Evolutionary conservation across 2,113 vertebrate genomes (phyloP).

Genomic region (Nothoprocta perdicaria): DNA sequence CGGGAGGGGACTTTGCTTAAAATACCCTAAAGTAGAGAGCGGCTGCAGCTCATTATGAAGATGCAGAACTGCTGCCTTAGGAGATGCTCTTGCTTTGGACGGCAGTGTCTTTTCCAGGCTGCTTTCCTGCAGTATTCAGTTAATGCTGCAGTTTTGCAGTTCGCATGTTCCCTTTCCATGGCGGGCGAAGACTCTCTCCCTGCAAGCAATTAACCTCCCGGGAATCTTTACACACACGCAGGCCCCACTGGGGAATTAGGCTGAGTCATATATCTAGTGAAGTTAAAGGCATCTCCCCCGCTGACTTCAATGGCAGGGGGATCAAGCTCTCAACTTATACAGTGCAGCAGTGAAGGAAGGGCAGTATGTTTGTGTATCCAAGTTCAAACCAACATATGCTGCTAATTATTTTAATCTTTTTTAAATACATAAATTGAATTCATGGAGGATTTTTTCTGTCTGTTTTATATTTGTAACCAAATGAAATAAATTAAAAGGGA

Average conservation of each 20-base stretch:
- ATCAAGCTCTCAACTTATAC: background rate
- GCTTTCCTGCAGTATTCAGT: background rate
- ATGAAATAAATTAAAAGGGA: background rate
- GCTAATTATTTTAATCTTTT: background rate
- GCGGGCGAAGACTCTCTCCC: background rate
- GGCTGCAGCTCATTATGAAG: background rate
- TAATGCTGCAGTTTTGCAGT: background rate
- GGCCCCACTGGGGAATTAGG: background rate
- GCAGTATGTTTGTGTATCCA: background rate
- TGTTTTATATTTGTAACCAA: background rate
- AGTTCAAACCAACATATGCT: background rate
- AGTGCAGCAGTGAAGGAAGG: background rate
- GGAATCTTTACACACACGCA: conserved; percentile 24
- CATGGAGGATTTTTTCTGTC: background rate
- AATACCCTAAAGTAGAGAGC: background rate
- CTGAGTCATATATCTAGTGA: background rate
- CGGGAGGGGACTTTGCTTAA: background rate
- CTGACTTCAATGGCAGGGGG: background rate
- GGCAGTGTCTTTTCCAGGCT: background rate
- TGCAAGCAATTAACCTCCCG: conserved; percentile 48
- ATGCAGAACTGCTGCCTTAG: background rate
- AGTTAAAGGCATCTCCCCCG: background rate
- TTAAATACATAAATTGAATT: background rate
- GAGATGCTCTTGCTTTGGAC: background rate
- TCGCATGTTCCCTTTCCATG: conserved; percentile 5